Conservation (phyloP, 92 coral and sea anemone species). For the Bergia puertoricense region DNA sequence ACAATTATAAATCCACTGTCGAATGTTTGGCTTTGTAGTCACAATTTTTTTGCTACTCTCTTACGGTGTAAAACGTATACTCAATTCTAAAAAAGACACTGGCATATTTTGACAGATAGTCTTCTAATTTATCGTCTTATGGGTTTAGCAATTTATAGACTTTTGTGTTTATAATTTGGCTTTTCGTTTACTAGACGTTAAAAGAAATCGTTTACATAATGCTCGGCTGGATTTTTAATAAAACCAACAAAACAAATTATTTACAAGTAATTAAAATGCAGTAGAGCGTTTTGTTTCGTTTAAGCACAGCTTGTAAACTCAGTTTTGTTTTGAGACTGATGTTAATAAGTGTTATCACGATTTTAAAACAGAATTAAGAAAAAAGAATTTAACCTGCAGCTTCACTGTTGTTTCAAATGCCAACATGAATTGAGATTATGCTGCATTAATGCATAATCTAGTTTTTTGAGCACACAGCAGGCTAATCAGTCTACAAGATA, state of each 20-base stretch:
- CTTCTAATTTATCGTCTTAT: neutral
- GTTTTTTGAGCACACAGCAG: constrained; percentile 12
- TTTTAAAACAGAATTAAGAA: neutral
- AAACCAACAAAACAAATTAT: constrained; percentile 18
- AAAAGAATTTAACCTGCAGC: neutral
- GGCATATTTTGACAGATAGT: neutral
- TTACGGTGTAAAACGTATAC: too few relatives aligned
- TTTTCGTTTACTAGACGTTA: neutral
- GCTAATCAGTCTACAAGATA: neutral
- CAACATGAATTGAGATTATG: neutral
- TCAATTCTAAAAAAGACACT: neutral
- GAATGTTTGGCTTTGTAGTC: neutral
- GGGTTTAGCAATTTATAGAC: neutral
- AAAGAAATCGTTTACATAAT: constrained; percentile 9
- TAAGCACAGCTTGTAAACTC: neutral
- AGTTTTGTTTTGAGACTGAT: too few relatives aligned
- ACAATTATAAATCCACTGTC: neutral
- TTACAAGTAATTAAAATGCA: constrained; percentile 14
- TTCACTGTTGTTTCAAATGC: neutral
- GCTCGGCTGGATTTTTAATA: constrained; percentile 35
- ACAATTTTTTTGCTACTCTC: neutral
- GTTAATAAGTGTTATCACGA: neutral
- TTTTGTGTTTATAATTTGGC: constrained; percentile 1
- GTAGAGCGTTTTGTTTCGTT: neutral
- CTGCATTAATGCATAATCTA: neutral